These are phyloP conservation scores for Prochilodus magdalenae DNA, from an alignment of 2,113 vertebrate species.

Conservation along the genomic window DNA sequence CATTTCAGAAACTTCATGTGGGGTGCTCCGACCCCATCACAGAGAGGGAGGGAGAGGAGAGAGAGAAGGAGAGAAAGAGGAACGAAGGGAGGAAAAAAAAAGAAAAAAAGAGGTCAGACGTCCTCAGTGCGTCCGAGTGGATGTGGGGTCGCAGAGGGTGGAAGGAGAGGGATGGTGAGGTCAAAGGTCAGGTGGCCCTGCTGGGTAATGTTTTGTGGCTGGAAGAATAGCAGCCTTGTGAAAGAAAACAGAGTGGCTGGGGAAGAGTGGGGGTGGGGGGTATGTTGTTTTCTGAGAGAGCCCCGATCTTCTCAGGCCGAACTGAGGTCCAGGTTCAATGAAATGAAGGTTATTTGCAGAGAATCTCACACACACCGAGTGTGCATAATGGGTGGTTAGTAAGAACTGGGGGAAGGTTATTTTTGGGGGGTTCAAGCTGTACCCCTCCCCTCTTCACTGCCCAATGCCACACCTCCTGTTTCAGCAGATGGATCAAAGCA, in stretches of 20 bases:
- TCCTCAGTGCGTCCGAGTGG: constrained; percentile 33
- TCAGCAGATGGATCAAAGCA: constrained; percentile 6
- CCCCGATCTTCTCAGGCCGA: constrained; percentile 12
- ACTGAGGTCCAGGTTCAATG: constrained; percentile 3
- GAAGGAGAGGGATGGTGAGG: constrained; percentile 55
- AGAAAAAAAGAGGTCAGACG: constrained; percentile 35
- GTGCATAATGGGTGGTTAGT: background rate
- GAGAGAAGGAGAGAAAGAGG: background rate
- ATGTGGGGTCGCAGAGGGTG: constrained; percentile 56
- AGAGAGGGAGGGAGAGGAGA: constrained; percentile 18
- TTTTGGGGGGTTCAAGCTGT: background rate
- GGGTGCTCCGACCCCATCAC: constrained; percentile 26
- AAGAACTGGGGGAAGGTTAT: background rate
- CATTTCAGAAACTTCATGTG: constrained; percentile 49
- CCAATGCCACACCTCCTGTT: background rate
- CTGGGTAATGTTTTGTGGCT: constrained; percentile 60
- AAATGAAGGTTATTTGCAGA: constrained; percentile 6
- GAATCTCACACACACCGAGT: background rate
- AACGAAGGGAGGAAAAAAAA: constrained; percentile 7
- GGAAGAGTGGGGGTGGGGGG: background rate
- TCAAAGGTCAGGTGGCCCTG: constrained; percentile 65
- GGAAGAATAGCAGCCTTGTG: constrained; percentile 67
- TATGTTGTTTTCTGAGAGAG: constrained; percentile 30
- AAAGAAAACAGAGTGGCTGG: constrained; percentile 51
- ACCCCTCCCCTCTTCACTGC: background rate